Evolutionary conservation across 92 coral and sea anemone genomes (phyloP).

Genomic region (Porites evermanni): DNA sequence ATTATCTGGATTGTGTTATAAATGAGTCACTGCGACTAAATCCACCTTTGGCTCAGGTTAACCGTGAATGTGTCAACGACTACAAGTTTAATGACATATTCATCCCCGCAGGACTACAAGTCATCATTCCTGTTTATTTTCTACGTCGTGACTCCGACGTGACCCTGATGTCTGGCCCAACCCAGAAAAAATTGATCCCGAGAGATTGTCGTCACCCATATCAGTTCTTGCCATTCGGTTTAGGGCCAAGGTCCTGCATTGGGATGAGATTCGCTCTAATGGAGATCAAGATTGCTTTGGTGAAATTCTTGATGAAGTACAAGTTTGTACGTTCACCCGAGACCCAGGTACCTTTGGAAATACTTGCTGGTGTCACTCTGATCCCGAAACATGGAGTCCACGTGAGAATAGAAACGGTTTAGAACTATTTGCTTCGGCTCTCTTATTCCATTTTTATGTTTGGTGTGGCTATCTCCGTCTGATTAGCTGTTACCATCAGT

Average conservation of each 20-base stretch:
- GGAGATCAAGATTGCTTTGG: slow-evolving; percentile 66
- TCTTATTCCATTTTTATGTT: no score
- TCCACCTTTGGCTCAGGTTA: slow-evolving; percentile 45
- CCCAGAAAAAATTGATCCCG: slow-evolving; percentile 64
- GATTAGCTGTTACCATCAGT: neutral
- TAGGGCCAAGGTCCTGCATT: slow-evolving; percentile 78
- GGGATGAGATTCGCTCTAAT: slow-evolving; percentile 67
- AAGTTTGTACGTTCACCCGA: slow-evolving; percentile 61
- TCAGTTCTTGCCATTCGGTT: slow-evolving; percentile 73
- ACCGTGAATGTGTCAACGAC: slow-evolving; percentile 37
- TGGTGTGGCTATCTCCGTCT: neutral
- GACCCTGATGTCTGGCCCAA: slow-evolving; percentile 63
- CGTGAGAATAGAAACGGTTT: neutral
- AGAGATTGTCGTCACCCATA: slow-evolving; percentile 75
- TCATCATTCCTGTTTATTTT: slow-evolving; percentile 36
- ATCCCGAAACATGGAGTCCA: neutral
- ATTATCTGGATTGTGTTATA: slow-evolving; percentile 65
- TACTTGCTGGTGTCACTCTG: neutral
- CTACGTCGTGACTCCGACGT: slow-evolving; percentile 59
- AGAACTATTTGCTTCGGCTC: neutral
- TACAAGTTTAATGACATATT: slow-evolving; percentile 30
- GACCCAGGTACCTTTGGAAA: neutral
- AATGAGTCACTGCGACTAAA: slow-evolving; percentile 61
- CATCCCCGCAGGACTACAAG: slow-evolving; percentile 52
- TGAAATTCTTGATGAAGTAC: slow-evolving; percentile 61